Evolutionary conservation across 1,140 invertebrate species (phyloP), one percentile per base, ranked within the genome.

Genomic region (Teleopsis dalmanni): DNA sequence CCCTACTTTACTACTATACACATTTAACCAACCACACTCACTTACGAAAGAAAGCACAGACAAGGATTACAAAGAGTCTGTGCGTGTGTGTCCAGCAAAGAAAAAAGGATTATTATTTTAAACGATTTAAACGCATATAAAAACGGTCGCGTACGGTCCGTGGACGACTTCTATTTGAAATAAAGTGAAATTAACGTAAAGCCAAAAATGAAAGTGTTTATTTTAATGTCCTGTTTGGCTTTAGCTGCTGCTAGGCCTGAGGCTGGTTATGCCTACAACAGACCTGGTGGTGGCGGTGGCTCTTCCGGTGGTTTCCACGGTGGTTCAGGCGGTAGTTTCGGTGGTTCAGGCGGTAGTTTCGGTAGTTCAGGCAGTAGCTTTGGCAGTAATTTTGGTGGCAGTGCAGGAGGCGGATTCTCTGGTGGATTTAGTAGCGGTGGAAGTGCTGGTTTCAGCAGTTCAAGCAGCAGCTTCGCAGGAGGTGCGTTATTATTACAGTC

Each of bases 231-330:
- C 55, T 76, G 78, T 52, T 73, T 78, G 73, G 77, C 77, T 19
- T 60, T 78, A 63, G 76, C 76, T 60, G 74, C 75, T 57, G 78
- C 77, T 29, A 71, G 77, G 48, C 78, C 78, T 54, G 78, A 80
- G 69, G 76, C 78, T 31, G 77, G 77, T 52, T 80, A 80, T 65
- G 75, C 72, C 57, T 80, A 80, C 62, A 78, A 75, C 50, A 73
- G 76, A 48, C 77, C 76, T 37, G 73, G 74, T 34, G 75, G 73
- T 52, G 58, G 67, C 51, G 67, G 67, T 25, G 63, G 61, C 25
- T 43, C 43, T 29, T 51, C 57, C 11, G 57, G 52, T n/a, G n/a
- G n/a, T n/a, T n/a, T n/a, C n/a, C n/a, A n/a, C 22, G 48, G 60
- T 6, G 51, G 55, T 7, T 48, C 54, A 11, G 58, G 64, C 25